Conservation (phyloP, 2,888 invertebrate species). For the Oligia fasciuncula region DNA sequence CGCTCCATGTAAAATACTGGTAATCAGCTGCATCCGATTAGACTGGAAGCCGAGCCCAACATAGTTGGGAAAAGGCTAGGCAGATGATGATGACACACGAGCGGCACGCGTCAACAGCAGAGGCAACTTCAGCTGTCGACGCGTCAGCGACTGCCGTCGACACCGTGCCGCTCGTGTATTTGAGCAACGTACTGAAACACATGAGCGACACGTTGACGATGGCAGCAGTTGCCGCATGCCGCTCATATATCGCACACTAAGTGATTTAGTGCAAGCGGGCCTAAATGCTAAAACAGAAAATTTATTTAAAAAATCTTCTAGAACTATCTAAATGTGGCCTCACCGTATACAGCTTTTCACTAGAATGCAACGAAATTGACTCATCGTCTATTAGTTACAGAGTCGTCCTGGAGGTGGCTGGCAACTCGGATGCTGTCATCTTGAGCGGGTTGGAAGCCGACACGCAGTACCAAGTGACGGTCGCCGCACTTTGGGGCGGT, state of each 20-base stretch:
- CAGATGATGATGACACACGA: neutral
- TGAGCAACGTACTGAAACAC: neutral
- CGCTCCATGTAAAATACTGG: too few species aligned
- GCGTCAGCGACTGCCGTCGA: neutral
- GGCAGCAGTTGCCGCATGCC: neutral
- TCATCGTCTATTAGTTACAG: conserved; percentile 95
- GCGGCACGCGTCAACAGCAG: neutral
- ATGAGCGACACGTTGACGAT: neutral
- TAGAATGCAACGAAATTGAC: conserved; percentile 89
- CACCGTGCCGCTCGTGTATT: neutral
- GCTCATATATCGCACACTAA: neutral
- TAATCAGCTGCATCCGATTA: too few species aligned
- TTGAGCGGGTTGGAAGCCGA: conserved; percentile 95
- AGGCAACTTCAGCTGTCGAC: neutral
- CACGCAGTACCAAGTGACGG: conserved; percentile 96
- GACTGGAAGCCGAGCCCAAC: too few species aligned
- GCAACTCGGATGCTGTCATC: conserved; percentile 96
- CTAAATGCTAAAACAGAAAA: neutral
- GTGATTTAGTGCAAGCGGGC: neutral
- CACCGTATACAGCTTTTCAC: conserved; percentile 75
- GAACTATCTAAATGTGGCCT: conserved; percentile 66
- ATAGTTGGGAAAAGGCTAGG: too few species aligned
- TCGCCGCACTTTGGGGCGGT: conserved; percentile 95
- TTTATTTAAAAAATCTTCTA: neutral
- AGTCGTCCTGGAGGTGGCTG: conserved; percentile 97